Base-by-base conservation (phyloP, 2,888 invertebrate genomes). In the Lathronympha strigana region DNA sequence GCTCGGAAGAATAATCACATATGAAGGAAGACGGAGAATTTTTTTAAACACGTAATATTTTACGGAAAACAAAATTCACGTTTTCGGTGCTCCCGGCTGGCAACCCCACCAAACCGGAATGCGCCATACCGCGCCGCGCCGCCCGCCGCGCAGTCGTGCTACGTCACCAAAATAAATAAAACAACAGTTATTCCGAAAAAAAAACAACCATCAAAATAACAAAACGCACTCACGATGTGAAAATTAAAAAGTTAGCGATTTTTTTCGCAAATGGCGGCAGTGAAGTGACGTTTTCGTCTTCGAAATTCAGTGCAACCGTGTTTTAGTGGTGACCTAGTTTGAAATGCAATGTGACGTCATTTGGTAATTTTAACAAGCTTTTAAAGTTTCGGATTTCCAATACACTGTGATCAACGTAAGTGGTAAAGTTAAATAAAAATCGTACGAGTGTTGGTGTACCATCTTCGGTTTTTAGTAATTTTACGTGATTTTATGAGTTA, bases 271-370 rank as follows among this genome's bases (percentile, higher is more conserved):
- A 67, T 61, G 64, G 51, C 43, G 58, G 45, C 70, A 21, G 43
- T 71, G 71, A 70, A 70, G 69, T 71, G 55, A n/a, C n/a, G n/a
- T n/a, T 66, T 61, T 67, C 33, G 70, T 71, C 69, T 67, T 67
- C 71, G 69, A 67, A 69, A 67, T 71, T 61, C 53, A 68, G 69
- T 75, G 75, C 73, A 77, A 75, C 74, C 75, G 74, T 76, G 58
- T 64, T 33, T 47, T 50, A 74, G 73, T 71, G 67, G 73, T 83
- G 82, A 83, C 82, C 82, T 77, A 81, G 71, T 76, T 81, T 73
- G 68, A 72, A 71, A 73, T 77, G 78, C 76, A 78, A 68, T 71
- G 81, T 82, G 82, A 82, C 82, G 82, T 83, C 81, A 82, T 71
- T 68, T 47, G 61, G 63, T 69, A n/a, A 53, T 72, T 73, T 72